These are phyloP conservation scores for Gymnoscelis rufifasciata DNA, from an alignment of 2,888 invertebrate genomes.

Conservation along the genomic window DNA sequence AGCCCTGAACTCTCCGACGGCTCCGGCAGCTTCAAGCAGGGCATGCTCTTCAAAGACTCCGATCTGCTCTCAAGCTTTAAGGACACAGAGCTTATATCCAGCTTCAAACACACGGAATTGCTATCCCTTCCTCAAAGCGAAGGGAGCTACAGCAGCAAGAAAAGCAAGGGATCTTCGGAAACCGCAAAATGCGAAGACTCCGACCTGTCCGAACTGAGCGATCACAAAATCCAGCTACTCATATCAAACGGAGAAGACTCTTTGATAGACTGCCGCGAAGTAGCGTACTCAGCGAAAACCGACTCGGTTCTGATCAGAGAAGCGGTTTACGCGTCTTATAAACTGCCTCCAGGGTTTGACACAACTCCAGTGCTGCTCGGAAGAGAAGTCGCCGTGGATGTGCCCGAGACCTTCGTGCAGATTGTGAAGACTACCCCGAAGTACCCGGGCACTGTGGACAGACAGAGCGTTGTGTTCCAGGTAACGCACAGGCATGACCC, in stretches of 20 bases:
- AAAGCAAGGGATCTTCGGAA: slow-evolving; percentile 65
- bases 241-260: slow-evolving; percentile 72
- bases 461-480: slow-evolving; percentile 72
- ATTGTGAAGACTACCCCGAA: slow-evolving; percentile 87
- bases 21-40: slow-evolving; percentile 63
- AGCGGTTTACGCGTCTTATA: slow-evolving; percentile 70
- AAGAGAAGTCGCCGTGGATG: slow-evolving; percentile 89
- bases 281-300: slow-evolving; percentile 69
- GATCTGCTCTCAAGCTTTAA: no score
- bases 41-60: not conserved
- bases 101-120: slow-evolving; percentile 57
- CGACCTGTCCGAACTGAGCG: slow-evolving; percentile 60
- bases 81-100: not conserved
- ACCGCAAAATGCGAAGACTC: slow-evolving; percentile 69
- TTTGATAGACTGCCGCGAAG: slow-evolving; percentile 68
- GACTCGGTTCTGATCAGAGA: slow-evolving; percentile 74
- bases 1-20: slow-evolving; percentile 59
- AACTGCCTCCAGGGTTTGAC: slow-evolving; percentile 69
- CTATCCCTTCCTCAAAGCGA: slow-evolving; percentile 69
- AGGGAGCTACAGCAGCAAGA: slow-evolving; percentile 66
- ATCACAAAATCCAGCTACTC: slow-evolving; percentile 68
- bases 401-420: slow-evolving; percentile 92
- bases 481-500: slow-evolving; percentile 62
- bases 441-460: slow-evolving; percentile 80
- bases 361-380: slow-evolving; percentile 72